A percentile compares a stretch with the other conserved stretches of the same genome.
Conservation (phyloP, 2,888 invertebrate species). For the Platycheirus rosarum region DNA sequence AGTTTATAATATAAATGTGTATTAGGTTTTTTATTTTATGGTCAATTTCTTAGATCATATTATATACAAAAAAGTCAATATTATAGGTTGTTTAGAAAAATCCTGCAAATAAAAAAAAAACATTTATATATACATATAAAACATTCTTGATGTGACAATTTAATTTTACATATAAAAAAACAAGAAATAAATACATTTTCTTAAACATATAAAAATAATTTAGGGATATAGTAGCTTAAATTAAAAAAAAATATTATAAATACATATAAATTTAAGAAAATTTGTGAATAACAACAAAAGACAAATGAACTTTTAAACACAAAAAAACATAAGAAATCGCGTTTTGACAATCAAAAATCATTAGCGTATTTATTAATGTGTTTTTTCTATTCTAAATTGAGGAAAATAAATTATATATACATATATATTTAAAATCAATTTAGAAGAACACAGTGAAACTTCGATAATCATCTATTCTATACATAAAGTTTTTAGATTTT, state of each 20-base stretch:
- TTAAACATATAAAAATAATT: constrained; percentile 28
- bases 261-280: constrained; percentile 45
- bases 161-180: constrained; percentile 11
- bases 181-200: constrained; percentile 16
- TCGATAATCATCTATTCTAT: constrained; percentile 72
- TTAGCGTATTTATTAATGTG: constrained; percentile 78
- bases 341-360: constrained; percentile 83
- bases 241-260: constrained; percentile 30
- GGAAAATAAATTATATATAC: constrained; percentile 37
- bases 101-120: constrained; percentile 14
- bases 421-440: constrained; percentile 59
- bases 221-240: constrained; percentile 44
- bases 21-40: constrained; percentile 64
- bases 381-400: constrained; percentile 68
- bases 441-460: constrained; percentile 71
- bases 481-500: constrained; percentile 38
- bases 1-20: constrained; percentile 42
- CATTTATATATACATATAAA: constrained; percentile 9
- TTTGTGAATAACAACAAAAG: constrained; percentile 56
- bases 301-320: constrained; percentile 52
- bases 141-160: constrained; percentile 42
- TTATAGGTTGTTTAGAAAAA: constrained; percentile 51
- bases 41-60: constrained; percentile 55
- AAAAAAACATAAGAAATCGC: constrained; percentile 81
- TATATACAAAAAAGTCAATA: constrained; percentile 57